Percentiles rank a stretch among this genome's conserved stretches.
These are phyloP conservation scores for Leptosomus discolor DNA, from an alignment of 2,113 vertebrate genomes.

Conservation along the genomic window DNA sequence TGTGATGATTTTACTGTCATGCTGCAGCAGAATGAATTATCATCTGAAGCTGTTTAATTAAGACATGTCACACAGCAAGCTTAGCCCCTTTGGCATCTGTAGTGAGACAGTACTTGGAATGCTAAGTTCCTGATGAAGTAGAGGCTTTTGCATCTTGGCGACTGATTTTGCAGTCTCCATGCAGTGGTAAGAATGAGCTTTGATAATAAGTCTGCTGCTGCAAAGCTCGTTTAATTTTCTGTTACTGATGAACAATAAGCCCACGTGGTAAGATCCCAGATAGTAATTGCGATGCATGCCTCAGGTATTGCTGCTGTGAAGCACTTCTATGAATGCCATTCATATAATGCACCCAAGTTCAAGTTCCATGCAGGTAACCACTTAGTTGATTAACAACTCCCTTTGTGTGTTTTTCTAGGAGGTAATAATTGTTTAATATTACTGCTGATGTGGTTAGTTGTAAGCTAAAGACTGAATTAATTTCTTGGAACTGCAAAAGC, in stretches of 20 bases:
- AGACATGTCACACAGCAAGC: slow-evolving; percentile 31
- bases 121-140: background rate
- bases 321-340: background rate
- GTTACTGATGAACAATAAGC: background rate
- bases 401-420: background rate
- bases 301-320: background rate
- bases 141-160: background rate
- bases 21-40: slow-evolving; percentile 50
- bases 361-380: background rate
- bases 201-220: background rate
- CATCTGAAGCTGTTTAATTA: slow-evolving; percentile 47
- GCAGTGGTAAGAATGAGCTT: slow-evolving; percentile 12
- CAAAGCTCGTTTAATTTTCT: background rate
- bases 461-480: background rate
- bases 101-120: background rate
- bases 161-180: background rate
- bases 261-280: background rate
- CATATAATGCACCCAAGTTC: background rate
- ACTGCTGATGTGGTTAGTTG: background rate
- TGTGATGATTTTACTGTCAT: slow-evolving; percentile 5
- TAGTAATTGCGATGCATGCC: background rate
- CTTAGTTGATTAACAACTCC: background rate
- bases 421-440: background rate
- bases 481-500: background rate
- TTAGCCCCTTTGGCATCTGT: slow-evolving; percentile 21